Conservation (phyloP, 2,113 vertebrate species). For the Prionailurus bengalensis region DNA sequence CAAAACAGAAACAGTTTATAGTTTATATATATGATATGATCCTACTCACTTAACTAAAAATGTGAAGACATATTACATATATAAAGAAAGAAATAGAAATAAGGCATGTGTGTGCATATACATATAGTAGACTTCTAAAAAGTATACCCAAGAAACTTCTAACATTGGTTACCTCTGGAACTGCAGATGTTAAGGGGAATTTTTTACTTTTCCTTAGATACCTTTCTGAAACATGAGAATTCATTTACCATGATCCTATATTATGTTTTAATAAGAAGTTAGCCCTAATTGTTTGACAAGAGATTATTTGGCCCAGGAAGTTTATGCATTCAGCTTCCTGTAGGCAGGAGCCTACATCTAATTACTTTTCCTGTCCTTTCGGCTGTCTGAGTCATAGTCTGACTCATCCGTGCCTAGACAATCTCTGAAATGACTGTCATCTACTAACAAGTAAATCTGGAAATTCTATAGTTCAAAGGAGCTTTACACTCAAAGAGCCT, state of each 20-base stretch:
- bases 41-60: not conserved
- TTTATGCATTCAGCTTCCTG: not conserved
- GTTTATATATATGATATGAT: not conserved
- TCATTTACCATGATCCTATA: not conserved
- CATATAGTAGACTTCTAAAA: not conserved
- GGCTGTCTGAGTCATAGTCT: not conserved
- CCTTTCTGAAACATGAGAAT: slow-evolving; percentile 10
- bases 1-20: not conserved
- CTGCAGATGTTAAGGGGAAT: not conserved
- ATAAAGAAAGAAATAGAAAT: not conserved
- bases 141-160: not conserved
- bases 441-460: not conserved
- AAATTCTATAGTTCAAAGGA: not conserved
- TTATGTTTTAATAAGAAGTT: slow-evolving; percentile 18
- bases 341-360: not conserved
- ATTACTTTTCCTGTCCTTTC: not conserved
- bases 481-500: not conserved
- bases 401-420: not conserved
- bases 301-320: not conserved
- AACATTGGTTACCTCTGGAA: not conserved
- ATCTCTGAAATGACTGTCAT: not conserved
- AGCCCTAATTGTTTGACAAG: not conserved
- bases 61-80: not conserved
- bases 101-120: not conserved
- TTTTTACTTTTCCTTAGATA: not conserved